A percentile compares a stretch with the other conserved stretches of the same genome.
These are phyloP conservation scores for Cephus cinctus DNA, from an alignment of 1,140 invertebrate genomes.

Conservation along the genomic window DNA sequence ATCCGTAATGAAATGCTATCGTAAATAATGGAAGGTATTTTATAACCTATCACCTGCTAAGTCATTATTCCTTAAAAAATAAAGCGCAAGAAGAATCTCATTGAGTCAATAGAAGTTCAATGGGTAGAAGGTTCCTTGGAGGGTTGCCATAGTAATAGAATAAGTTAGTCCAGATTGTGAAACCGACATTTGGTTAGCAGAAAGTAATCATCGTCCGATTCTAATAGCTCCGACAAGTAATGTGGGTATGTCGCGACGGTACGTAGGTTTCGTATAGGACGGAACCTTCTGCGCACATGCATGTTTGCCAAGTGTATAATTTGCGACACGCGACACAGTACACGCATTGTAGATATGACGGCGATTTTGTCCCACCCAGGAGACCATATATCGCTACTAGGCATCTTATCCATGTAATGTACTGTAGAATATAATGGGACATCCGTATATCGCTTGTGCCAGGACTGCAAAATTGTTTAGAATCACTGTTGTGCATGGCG, in stretches of 20 bases:
- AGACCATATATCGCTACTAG: slow-evolving; percentile 9
- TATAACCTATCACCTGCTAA: too few species aligned
- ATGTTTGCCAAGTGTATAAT: slow-evolving; percentile 1
- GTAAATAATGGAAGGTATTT: too few species aligned
- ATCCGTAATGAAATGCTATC: too few species aligned
- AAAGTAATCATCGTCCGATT: slow-evolving; percentile 10
- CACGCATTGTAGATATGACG: neutral
- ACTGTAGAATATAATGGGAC: too few species aligned
- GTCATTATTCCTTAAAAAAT: too few species aligned
- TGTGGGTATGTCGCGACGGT: slow-evolving; percentile 30
- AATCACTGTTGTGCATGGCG: too few species aligned
- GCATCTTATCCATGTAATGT: too few species aligned
- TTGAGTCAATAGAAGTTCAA: slow-evolving; percentile 28
- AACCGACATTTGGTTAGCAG: slow-evolving; percentile 1
- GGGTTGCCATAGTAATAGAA: slow-evolving; percentile 33
- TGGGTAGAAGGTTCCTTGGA: too few species aligned
- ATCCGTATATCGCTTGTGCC: too few species aligned
- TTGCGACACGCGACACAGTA: neutral
- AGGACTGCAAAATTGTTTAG: too few species aligned
- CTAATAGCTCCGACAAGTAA: slow-evolving; percentile 8
- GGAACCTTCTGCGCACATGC: slow-evolving; percentile 15
- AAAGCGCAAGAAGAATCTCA: too few species aligned
- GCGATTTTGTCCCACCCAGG: neutral
- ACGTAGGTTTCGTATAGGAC: too few species aligned
- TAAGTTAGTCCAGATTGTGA: slow-evolving; percentile 4